These are phyloP conservation scores for Centrocercus urophasianus DNA, from an alignment of 2,113 vertebrate species.

Conservation along the genomic window DNA sequence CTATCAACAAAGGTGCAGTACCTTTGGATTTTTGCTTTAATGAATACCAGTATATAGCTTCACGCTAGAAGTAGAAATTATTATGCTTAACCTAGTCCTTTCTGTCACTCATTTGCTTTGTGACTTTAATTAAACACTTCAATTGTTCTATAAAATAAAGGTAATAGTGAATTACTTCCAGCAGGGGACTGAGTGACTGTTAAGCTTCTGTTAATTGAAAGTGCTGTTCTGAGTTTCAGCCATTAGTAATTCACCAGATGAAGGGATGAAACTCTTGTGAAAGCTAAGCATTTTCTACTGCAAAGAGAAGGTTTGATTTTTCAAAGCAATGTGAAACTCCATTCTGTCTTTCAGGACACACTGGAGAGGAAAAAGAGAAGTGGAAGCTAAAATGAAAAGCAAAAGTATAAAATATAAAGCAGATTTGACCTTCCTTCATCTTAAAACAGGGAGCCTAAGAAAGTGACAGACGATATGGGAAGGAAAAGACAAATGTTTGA, in stretches of 20 bases:
- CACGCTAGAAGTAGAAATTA: neutral
- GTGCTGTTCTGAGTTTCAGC: neutral
- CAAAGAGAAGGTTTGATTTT: slow-evolving; percentile 12
- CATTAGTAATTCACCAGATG: slow-evolving; percentile 1
- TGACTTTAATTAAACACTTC: slow-evolving; percentile 11
- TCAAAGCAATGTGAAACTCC: neutral
- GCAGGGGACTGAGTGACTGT: neutral
- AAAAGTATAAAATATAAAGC: neutral
- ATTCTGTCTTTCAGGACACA: neutral
- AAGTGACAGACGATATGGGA: neutral
- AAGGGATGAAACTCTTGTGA: slow-evolving; percentile 5
- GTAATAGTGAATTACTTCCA: neutral
- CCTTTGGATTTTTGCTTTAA: neutral
- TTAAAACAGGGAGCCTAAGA: neutral
- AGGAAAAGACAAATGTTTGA: neutral
- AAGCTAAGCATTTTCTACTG: neutral
- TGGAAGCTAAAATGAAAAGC: neutral
- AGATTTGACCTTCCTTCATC: neutral
- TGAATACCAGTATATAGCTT: neutral
- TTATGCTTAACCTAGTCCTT: neutral
- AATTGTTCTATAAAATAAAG: neutral
- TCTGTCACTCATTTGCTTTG: slow-evolving; percentile 8
- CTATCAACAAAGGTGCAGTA: neutral
- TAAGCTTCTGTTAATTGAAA: slow-evolving; percentile 41
- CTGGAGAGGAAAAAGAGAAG: neutral